Conservation (phyloP, 2,797 vertebrate species). For the Enteromius paludinosus region DNA sequence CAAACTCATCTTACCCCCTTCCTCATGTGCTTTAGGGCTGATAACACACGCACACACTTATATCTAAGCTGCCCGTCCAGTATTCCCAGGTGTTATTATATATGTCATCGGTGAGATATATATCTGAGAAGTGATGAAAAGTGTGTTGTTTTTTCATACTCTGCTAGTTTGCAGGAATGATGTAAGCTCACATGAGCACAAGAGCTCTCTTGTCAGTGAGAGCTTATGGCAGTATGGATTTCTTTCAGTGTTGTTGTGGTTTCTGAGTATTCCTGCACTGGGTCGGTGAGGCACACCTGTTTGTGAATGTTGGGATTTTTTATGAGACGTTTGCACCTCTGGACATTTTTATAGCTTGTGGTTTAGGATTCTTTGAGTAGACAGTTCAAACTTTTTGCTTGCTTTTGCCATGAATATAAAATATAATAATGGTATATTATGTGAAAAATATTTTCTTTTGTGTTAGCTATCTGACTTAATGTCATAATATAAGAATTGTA, state of each 20-base stretch:
- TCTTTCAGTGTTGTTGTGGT: not conserved
- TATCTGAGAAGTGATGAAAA: conserved; percentile 39
- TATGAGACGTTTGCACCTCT: conserved; percentile 20
- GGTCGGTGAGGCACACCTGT: conserved; percentile 13
- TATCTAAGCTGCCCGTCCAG: conserved; percentile 37
- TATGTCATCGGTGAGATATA: conserved; percentile 42
- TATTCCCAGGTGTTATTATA: conserved; percentile 50
- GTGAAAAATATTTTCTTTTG: not conserved
- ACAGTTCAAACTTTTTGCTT: too few species aligned
- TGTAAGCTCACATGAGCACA: conserved; percentile 21
- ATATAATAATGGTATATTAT: not conserved
- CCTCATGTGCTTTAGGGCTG: conserved; percentile 18
- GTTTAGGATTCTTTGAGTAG: too few species aligned
- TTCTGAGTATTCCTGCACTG: not conserved
- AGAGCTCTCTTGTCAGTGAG: conserved; percentile 21
- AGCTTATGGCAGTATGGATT: conserved; percentile 17
- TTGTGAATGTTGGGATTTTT: conserved; percentile 20
- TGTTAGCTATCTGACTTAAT: too few species aligned
- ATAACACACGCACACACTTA: conserved; percentile 17
- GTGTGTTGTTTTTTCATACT: conserved; percentile 17
- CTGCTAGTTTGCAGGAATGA: conserved; percentile 21
- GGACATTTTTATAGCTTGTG: conserved; percentile 10
- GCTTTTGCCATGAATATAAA: not conserved
- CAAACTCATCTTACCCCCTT: not conserved
- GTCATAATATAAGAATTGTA: too few species aligned